A percentile compares a stretch with the other conserved stretches of the same genome.
phyloP scores from a whole-genome alignment of 2,888 invertebrate species.

The Sipha maydis region DNA sequence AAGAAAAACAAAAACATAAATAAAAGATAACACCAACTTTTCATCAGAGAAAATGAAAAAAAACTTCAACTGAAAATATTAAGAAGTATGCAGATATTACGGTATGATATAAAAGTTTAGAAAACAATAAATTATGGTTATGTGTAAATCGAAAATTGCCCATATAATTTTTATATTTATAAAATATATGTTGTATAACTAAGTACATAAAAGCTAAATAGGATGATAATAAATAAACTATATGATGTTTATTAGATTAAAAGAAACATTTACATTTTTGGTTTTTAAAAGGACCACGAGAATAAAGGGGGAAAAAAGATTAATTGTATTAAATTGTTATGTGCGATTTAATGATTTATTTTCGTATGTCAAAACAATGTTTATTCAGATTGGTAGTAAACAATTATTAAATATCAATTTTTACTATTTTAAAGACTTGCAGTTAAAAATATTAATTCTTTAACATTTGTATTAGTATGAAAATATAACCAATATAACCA shows the following conservation, averaged over 20 bases:
- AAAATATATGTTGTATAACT: too few species aligned
- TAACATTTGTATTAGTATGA: too few species aligned
- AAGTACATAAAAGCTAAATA: neutral
- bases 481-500: too few species aligned
- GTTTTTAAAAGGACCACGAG: neutral
- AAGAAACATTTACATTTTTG: conserved; percentile 15
- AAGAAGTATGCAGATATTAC: neutral
- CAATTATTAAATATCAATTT: too few species aligned
- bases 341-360: too few species aligned
- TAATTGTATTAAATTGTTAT: neutral
- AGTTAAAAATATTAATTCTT: too few species aligned
- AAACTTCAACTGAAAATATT: conserved; percentile 4
- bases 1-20: conserved; percentile 25
- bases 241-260: neutral
- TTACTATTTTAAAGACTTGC: too few species aligned
- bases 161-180: neutral
- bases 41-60: neutral
- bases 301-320: neutral
- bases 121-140: conserved; percentile 37
- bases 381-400: too few species aligned
- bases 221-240: neutral
- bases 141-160: conserved; percentile 1
- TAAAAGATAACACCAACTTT: conserved; percentile 26
- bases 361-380: too few species aligned
- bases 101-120: conserved; percentile 28